Evolutionary conservation across 2,113 vertebrate genomes (phyloP).

Genomic region (Electrona antarctica): DNA sequence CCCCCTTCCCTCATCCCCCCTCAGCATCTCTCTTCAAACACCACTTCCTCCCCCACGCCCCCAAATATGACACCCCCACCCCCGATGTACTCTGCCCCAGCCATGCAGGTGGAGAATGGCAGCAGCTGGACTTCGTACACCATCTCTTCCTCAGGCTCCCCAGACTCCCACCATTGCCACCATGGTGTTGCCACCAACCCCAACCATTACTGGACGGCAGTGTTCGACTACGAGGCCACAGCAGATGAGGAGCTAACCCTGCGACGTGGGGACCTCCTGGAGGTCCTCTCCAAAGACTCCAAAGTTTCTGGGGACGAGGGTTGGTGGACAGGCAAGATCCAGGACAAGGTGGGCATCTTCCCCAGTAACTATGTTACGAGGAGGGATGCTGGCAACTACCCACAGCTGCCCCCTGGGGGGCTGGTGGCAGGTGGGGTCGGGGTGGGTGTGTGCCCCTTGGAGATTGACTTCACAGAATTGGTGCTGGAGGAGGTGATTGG

Average conservation of each 20-base stretch:
- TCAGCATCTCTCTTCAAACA: slow-evolving; percentile 52
- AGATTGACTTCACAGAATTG: slow-evolving; percentile 88
- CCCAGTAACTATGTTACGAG: slow-evolving; percentile 89
- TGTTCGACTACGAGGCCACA: slow-evolving; percentile 91
- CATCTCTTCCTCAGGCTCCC: slow-evolving; percentile 71
- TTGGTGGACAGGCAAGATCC: slow-evolving; percentile 91
- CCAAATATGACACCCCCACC: slow-evolving; percentile 64
- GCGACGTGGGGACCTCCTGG: slow-evolving; percentile 85
- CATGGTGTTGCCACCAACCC: slow-evolving; percentile 52
- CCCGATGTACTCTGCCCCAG: slow-evolving; percentile 54
- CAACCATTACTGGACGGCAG: slow-evolving; percentile 86
- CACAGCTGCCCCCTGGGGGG: slow-evolving; percentile 67
- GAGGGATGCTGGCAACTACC: slow-evolving; percentile 73
- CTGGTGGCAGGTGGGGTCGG: slow-evolving; percentile 59
- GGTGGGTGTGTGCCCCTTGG: slow-evolving; percentile 78
- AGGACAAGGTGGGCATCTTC: slow-evolving; percentile 90
- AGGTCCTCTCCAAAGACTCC: slow-evolving; percentile 90
- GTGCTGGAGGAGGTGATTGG: slow-evolving; percentile 89
- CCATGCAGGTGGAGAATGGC: slow-evolving; percentile 76
- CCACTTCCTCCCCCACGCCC: slow-evolving; percentile 58
- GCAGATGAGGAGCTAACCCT: slow-evolving; percentile 90
- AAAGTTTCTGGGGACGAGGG: slow-evolving; percentile 91
- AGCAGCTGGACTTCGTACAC: slow-evolving; percentile 78
- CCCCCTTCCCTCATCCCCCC: slow-evolving; percentile 64
- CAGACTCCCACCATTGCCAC: slow-evolving; percentile 70